These are phyloP conservation scores for Noctuana brunneofusca DNA, from an alignment of 2,888 invertebrate species.

Conservation along the genomic window DNA sequence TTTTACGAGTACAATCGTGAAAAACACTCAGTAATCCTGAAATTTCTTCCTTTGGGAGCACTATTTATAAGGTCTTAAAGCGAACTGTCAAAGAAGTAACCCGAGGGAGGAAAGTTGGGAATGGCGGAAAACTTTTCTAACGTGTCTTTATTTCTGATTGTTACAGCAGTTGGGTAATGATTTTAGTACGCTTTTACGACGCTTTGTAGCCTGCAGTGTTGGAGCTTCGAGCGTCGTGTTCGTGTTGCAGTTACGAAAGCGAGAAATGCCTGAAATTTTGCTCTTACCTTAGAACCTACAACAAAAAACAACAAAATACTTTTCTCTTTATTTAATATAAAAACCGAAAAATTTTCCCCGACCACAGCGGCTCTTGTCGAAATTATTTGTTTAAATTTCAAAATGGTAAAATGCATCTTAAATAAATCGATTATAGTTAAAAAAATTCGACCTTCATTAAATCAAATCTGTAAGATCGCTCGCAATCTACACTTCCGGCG, in stretches of 20 bases:
- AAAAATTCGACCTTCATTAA: no score
- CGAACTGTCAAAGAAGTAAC: constrained; percentile 69
- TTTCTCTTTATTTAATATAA: no score
- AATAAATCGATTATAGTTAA: no score
- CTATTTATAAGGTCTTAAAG: constrained; percentile 73
- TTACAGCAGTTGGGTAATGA: constrained; percentile 49
- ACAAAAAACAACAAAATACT: no score
- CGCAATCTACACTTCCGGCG: no score
- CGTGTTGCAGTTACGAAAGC: background rate
- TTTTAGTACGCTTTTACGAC: constrained; percentile 39
- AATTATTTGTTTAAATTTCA: no score
- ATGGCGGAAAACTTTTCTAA: constrained; percentile 60
- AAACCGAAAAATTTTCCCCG: no score
- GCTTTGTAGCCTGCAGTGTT: constrained; percentile 12
- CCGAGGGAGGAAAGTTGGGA: constrained; percentile 59
- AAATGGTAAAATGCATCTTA: no score
- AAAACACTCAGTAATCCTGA: constrained; percentile 60
- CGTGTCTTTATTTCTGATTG: constrained; percentile 69
- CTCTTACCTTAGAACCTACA: no score
- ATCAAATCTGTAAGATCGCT: no score
- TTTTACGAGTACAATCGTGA: constrained; percentile 53
- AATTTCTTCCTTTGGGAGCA: constrained; percentile 60
- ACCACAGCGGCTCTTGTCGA: no score
- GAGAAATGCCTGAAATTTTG: background rate
- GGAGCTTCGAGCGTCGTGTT: background rate